A percentile compares a stretch with the other conserved stretches of the same genome.
These are phyloP conservation scores for Chroicocephalus ridibundus DNA, from an alignment of 2,113 vertebrate genomes.

Conservation along the genomic window DNA sequence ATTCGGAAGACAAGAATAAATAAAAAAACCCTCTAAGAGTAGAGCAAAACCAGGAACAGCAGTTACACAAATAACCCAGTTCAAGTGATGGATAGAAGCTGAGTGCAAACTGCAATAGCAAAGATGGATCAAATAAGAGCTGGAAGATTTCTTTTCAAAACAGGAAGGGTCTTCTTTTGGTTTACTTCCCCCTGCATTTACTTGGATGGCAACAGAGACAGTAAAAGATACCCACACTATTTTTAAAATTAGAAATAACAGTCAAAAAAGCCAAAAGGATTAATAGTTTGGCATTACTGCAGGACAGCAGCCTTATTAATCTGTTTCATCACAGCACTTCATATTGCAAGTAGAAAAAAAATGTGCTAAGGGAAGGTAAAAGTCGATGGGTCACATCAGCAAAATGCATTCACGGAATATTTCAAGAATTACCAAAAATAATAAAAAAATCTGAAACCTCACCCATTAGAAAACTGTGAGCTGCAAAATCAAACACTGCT, in stretches of 20 bases:
- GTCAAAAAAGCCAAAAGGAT: neutral
- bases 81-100: neutral
- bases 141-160: neutral
- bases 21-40: neutral
- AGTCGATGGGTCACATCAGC: neutral
- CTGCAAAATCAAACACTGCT: neutral
- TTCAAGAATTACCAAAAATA: neutral
- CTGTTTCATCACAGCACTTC: neutral
- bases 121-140: neutral
- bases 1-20: neutral
- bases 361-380: neutral
- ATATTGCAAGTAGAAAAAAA: neutral
- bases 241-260: neutral
- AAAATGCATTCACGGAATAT: neutral
- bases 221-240: neutral
- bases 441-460: neutral
- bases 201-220: neutral
- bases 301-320: neutral
- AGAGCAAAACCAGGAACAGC: neutral
- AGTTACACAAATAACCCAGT: neutral
- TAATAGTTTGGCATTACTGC: neutral
- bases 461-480: neutral
- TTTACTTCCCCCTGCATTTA: neutral
- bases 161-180: neutral
- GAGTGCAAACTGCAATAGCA: neutral